phyloP scores from a whole-genome alignment of 2,888 invertebrate species.

The Caenorhabditis imperialis region DNA sequence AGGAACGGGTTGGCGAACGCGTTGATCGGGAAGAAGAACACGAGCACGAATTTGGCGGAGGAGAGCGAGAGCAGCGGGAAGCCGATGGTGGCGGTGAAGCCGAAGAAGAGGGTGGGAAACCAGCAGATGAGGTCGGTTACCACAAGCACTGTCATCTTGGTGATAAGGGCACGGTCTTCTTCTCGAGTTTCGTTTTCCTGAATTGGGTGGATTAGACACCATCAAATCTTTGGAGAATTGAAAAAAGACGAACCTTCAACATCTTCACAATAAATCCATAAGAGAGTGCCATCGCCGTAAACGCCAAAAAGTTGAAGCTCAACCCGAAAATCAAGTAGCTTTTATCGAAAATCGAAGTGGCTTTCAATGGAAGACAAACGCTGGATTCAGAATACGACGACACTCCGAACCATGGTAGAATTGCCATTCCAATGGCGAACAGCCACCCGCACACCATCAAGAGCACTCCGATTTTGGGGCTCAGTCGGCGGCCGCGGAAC shows the following conservation, averaged over 20 bases:
- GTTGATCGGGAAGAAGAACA: slow-evolving; percentile 94
- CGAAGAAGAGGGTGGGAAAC: slow-evolving; percentile 92
- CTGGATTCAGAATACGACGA: slow-evolving; percentile 97
- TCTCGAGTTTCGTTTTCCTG: slow-evolving; percentile 58
- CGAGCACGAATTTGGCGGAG: slow-evolving; percentile 92
- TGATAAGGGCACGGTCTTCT: slow-evolving; percentile 71
- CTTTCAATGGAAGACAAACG: slow-evolving; percentile 95
- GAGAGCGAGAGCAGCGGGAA: slow-evolving; percentile 91
- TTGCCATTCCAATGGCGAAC: slow-evolving; percentile 84
- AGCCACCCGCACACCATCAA: slow-evolving; percentile 79
- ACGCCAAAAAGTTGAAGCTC: slow-evolving; percentile 92
- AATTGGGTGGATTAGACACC: too few species aligned
- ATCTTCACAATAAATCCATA: slow-evolving; percentile 72
- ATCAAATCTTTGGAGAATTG: too few species aligned
- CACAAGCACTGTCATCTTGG: slow-evolving; percentile 90
- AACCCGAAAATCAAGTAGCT: slow-evolving; percentile 80
- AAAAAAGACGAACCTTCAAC: slow-evolving; percentile 50
- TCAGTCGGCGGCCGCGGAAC: slow-evolving; percentile 90
- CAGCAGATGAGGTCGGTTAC: slow-evolving; percentile 98
- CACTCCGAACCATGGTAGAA: slow-evolving; percentile 89
- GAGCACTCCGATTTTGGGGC: slow-evolving; percentile 41
- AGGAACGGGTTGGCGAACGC: slow-evolving; percentile 98
- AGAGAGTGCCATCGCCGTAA: slow-evolving; percentile 89
- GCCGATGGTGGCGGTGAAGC: slow-evolving; percentile 91
- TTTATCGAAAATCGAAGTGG: slow-evolving; percentile 84